These are phyloP conservation scores for Diglossa cyanea DNA, from an alignment of 2,797 vertebrate genomes.

Conservation along the genomic window DNA sequence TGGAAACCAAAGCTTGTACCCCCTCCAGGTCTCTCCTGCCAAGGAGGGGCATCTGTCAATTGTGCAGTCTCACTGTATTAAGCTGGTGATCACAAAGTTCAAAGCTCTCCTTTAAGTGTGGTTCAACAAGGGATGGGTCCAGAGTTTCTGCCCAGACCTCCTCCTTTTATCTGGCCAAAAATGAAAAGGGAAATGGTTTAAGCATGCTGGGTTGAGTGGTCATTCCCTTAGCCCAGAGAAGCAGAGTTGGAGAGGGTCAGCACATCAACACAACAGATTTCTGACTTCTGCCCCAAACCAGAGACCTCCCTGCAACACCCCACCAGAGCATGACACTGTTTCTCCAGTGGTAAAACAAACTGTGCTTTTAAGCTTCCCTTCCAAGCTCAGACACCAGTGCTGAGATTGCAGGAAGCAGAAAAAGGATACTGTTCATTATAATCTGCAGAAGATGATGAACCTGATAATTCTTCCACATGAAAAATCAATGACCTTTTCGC, in stretches of 20 bases:
- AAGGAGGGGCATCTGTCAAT: not conserved
- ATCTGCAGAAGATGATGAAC: not conserved
- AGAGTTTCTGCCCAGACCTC: not conserved
- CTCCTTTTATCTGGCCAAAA: not conserved
- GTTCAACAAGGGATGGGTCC: not conserved
- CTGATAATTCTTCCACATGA: not conserved
- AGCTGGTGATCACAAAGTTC: not conserved
- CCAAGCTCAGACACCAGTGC: not conserved
- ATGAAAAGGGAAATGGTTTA: not conserved
- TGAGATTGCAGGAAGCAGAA: constrained; percentile 4
- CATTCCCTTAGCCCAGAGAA: not conserved
- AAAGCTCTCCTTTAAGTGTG: not conserved
- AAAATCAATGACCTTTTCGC: constrained; percentile 21
- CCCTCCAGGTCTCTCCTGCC: not conserved
- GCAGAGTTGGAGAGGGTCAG: not conserved
- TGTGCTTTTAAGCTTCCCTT: not conserved
- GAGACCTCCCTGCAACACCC: not conserved
- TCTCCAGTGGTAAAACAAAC: not conserved
- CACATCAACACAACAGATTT: not conserved
- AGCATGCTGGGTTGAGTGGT: not conserved
- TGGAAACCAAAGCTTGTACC: not conserved
- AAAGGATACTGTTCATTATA: not conserved
- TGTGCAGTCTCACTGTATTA: no score
- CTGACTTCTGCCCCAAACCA: not conserved
- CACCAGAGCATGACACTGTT: not conserved